Conservation (phyloP, 2,888 invertebrate genomes). For the Deroplatys truncata region DNA sequence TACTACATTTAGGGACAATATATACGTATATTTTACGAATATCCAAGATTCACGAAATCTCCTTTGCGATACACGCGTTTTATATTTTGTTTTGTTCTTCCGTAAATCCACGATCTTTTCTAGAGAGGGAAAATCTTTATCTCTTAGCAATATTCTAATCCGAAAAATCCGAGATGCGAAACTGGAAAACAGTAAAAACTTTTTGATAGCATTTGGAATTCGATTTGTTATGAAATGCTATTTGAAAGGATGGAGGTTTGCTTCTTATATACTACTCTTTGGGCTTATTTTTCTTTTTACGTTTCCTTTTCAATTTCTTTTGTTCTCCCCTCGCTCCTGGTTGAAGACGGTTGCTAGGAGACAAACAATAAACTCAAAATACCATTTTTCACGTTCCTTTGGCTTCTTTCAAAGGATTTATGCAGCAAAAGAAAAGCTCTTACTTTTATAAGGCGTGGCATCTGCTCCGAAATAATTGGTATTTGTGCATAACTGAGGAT, state of each 20-base stretch:
- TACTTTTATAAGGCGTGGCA: too few relatives aligned
- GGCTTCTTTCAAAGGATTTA: background rate
- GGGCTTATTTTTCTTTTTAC: background rate
- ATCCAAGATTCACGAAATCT: too few relatives aligned
- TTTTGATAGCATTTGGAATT: background rate
- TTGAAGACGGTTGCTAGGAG: background rate
- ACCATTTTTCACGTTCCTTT: background rate
- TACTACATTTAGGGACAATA: too few relatives aligned
- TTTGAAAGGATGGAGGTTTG: background rate
- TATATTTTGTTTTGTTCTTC: too few relatives aligned
- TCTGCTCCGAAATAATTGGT: too few relatives aligned
- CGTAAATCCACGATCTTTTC: background rate
- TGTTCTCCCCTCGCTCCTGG: background rate
- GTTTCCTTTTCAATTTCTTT: background rate
- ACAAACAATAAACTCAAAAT: background rate
- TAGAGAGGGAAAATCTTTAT: background rate
- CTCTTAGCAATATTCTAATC: background rate
- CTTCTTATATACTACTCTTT: background rate
- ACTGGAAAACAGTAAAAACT: background rate
- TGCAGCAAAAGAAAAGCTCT: too few relatives aligned
- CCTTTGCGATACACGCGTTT: too few relatives aligned
- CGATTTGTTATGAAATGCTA: background rate
- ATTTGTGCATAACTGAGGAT: too few relatives aligned
- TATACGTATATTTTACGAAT: too few relatives aligned
- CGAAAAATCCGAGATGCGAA: background rate